phyloP scores from a whole-genome alignment of 2,797 vertebrate genomes.

The Anolis apletophallus region DNA sequence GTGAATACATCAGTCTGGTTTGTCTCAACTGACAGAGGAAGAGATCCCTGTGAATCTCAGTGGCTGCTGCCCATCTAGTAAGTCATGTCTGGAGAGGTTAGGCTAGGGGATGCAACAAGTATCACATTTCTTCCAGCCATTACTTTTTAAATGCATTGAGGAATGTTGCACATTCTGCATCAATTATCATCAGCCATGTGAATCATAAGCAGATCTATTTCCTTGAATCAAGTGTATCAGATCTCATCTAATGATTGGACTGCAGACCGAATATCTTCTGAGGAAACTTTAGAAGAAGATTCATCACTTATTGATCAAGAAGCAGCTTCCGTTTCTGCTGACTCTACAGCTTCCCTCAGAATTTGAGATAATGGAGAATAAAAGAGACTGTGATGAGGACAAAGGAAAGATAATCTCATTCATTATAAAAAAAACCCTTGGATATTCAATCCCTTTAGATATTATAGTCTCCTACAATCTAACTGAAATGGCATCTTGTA shows the following conservation, averaged over 20 bases:
- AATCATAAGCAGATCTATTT: slow-evolving; percentile 54
- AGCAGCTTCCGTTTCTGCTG: slow-evolving; percentile 44
- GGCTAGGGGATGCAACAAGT: too few species aligned
- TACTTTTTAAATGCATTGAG: slow-evolving; percentile 24
- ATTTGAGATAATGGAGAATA: slow-evolving; percentile 39
- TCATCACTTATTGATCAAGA: slow-evolving; percentile 64
- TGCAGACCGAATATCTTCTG: slow-evolving; percentile 46
- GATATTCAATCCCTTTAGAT: slow-evolving; percentile 48
- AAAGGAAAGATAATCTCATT: slow-evolving; percentile 41
- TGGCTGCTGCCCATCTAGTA: too few species aligned
- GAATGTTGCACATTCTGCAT: slow-evolving; percentile 13
- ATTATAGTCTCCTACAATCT: slow-evolving; percentile 23
- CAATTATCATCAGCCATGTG: slow-evolving; percentile 48
- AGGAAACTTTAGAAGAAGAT: slow-evolving; percentile 39
- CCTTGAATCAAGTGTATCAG: slow-evolving; percentile 34
- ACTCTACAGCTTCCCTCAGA: slow-evolving; percentile 40
- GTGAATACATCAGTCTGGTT: too few species aligned
- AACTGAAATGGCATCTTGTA: background rate
- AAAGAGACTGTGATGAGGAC: slow-evolving; percentile 41
- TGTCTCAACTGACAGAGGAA: too few species aligned
- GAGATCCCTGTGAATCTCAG: too few species aligned
- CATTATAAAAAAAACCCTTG: slow-evolving; percentile 54
- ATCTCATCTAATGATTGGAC: slow-evolving; percentile 37
- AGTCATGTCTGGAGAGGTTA: too few species aligned
- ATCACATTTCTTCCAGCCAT: background rate